phyloP scores from a whole-genome alignment of 2,888 invertebrate genomes.

The Aspidiotus rigidus region DNA sequence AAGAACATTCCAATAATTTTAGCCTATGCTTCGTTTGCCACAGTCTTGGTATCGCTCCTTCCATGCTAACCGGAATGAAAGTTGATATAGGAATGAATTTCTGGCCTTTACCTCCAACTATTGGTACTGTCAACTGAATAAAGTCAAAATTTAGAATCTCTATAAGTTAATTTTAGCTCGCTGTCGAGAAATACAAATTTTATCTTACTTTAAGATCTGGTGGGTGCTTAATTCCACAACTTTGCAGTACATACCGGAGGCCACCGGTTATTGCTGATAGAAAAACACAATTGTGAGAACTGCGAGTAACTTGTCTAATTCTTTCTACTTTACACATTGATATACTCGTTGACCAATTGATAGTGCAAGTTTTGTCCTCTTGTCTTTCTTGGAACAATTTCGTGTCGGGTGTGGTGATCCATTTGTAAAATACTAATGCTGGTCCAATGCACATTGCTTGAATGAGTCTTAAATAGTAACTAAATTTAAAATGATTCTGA shows the following conservation, averaged over 20 bases:
- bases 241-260: conserved; percentile 46
- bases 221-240: conserved; percentile 46
- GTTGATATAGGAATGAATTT: conserved; percentile 42
- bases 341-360: conserved; percentile 44
- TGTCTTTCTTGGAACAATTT: conserved; percentile 1
- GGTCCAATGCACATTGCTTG: conserved; percentile 32
- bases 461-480: conserved; percentile 29
- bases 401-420: conserved; percentile 1
- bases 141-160: no score
- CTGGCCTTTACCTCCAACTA: conserved; percentile 41
- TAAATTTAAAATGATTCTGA: conserved; percentile 31
- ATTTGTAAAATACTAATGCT: conserved; percentile 22
- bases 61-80: conserved; percentile 48
- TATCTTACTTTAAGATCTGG: conserved; percentile 45
- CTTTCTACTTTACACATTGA: conserved; percentile 44
- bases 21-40: conserved; percentile 49
- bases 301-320: conserved; percentile 49
- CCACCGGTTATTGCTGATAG: conserved; percentile 48
- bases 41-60: conserved; percentile 51
- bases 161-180: no score
- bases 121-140: conserved; percentile 39
- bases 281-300: conserved; percentile 49
- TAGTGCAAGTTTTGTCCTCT: conserved; percentile 13
- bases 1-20: conserved; percentile 45
- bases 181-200: no score